Base-by-base conservation (phyloP, 2,113 vertebrate genomes). In the Microtus ochrogaster region DNA sequence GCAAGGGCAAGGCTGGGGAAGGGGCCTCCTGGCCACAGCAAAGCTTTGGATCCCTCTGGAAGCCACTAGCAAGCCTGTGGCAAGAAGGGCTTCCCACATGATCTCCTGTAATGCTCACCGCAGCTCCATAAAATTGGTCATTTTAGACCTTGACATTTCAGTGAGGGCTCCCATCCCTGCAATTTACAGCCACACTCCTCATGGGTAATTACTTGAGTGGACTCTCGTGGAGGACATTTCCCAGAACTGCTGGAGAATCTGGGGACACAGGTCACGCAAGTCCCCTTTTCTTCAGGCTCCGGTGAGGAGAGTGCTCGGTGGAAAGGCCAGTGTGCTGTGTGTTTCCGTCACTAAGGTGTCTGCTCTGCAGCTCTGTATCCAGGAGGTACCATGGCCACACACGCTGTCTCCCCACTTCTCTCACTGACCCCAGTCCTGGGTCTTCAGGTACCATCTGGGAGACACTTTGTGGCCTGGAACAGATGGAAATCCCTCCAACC, bases 201-300 rank as follows among this genome's bases (percentile, higher is more conserved):
- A 68, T 33, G 79, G 77, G 68, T 86, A 74, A 81, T 95, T 47
- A 33, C 77, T 92, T 10, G 76, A 55, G 28, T 44, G 55, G 49
- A 72, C 33, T 55, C 41, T 47, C 26, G 88, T 58, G 1, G 8
- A 44, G 7, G 74, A 41, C 77, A n/a, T 55, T 96, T 96, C 92
- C 92, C 66, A n/a, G 91, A 93, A 92, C 47, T 33, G 91, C 77
- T 49, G 93, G 92, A 17, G 28, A 90, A 30, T 68, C 86, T 73
- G 58, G 81, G 94, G 81, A 55, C 28, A 4, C 28, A 10, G 76
- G 66, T 76, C 95, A 94, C 0, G 1, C 33, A 88, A 83, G 61
- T 10, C 6, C n/a, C 41, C 78, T 91, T 58, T 28, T 63, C 47
- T 68, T 81, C 16, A 12, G 68, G 89, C 72, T 73, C 2, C 11